These are phyloP conservation scores for Labeo calbasu DNA, from an alignment of 2,797 vertebrate genomes.

Conservation along the genomic window DNA sequence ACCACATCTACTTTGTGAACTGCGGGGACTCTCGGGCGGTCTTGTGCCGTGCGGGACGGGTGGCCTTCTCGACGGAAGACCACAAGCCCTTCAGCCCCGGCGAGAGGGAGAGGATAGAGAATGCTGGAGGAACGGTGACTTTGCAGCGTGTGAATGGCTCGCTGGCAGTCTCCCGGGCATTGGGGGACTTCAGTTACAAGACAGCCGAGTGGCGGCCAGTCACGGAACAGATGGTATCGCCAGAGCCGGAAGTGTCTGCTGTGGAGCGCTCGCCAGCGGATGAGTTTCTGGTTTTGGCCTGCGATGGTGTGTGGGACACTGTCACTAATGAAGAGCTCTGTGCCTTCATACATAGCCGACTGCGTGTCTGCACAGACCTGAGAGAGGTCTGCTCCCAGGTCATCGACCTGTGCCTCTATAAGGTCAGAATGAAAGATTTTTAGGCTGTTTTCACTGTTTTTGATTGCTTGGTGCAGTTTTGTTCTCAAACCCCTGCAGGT, in stretches of 20 bases:
- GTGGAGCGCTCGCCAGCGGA: slow-evolving; percentile 79
- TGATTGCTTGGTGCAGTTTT: background rate
- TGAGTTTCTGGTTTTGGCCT: slow-evolving; percentile 85
- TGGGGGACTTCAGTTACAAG: slow-evolving; percentile 87
- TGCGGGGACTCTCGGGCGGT: slow-evolving; percentile 82
- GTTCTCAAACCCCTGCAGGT: background rate
- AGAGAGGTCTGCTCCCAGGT: slow-evolving; percentile 83
- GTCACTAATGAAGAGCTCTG: slow-evolving; percentile 81
- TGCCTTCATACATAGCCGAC: slow-evolving; percentile 80
- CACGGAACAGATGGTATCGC: slow-evolving; percentile 83
- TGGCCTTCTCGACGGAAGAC: slow-evolving; percentile 84
- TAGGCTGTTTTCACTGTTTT: background rate
- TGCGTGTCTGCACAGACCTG: slow-evolving; percentile 79
- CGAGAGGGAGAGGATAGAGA: slow-evolving; percentile 84
- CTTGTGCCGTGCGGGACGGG: slow-evolving; percentile 75
- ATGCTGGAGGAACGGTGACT: slow-evolving; percentile 79
- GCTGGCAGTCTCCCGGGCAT: slow-evolving; percentile 82
- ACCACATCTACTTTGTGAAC: slow-evolving; percentile 82
- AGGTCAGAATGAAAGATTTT: slow-evolving; percentile 72
- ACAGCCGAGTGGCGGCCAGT: slow-evolving; percentile 77
- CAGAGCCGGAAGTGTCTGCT: slow-evolving; percentile 83
- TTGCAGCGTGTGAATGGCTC: slow-evolving; percentile 84
- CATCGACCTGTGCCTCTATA: slow-evolving; percentile 84
- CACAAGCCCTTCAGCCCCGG: slow-evolving; percentile 82
- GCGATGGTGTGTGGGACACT: slow-evolving; percentile 85